These are phyloP conservation scores for Epinephelus awoara DNA, from an alignment of 2,797 vertebrate species.

Conservation along the genomic window DNA sequence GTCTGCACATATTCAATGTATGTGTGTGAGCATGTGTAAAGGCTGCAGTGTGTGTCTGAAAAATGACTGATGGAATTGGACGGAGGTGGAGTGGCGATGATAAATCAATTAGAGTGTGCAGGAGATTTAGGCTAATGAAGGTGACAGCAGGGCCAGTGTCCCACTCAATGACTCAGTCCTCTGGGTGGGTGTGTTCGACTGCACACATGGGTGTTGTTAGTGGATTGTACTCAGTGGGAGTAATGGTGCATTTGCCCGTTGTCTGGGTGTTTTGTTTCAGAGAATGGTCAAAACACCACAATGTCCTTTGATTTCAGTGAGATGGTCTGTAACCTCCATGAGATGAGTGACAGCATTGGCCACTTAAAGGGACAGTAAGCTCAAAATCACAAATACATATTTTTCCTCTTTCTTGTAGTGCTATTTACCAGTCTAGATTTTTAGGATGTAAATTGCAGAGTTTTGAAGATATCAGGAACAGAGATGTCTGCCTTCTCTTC, in stretches of 20 bases:
- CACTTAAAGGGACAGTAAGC: no score
- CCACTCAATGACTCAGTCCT: conserved; percentile 66
- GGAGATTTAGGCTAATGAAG: conserved; percentile 72
- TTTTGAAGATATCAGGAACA: no score
- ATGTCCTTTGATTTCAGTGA: background rate
- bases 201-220: conserved; percentile 8
- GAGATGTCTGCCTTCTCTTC: no score
- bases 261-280: conserved; percentile 1
- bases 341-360: no score
- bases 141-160: conserved; percentile 59
- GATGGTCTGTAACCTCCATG: no score
- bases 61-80: conserved; percentile 61
- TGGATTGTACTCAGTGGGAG: conserved; percentile 16
- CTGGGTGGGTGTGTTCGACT: background rate
- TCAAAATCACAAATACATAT: no score
- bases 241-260: background rate
- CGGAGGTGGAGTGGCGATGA: conserved; percentile 63
- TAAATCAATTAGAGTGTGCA: conserved; percentile 78
- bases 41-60: conserved; percentile 28
- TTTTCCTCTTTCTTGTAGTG: no score
- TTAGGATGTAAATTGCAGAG: no score
- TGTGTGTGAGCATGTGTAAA: background rate
- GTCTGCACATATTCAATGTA: background rate
- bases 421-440: no score
- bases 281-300: background rate